These are phyloP conservation scores for Phragmatobia fuliginosa DNA, from an alignment of 2,888 invertebrate species.

Conservation along the genomic window DNA sequence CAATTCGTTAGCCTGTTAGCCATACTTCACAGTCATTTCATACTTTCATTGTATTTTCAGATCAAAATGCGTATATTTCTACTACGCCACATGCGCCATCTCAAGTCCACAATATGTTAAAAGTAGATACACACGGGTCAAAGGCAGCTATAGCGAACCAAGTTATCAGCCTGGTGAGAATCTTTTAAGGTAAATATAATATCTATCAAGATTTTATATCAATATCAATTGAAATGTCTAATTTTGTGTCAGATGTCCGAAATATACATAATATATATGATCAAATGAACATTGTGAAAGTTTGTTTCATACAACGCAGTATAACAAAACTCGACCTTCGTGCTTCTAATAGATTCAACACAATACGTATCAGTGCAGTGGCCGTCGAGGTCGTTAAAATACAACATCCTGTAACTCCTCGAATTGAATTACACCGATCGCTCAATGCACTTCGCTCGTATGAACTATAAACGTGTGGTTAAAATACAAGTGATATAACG, in stretches of 20 bases:
- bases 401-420: not conserved
- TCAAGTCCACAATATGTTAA: slow-evolving; percentile 59
- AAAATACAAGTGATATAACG: too few species aligned
- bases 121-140: slow-evolving; percentile 54
- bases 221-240: too few species aligned
- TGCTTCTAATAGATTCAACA: not conserved
- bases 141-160: slow-evolving; percentile 61
- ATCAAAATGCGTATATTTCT: slow-evolving; percentile 52
- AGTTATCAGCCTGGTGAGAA: slow-evolving; percentile 57
- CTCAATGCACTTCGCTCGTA: not conserved
- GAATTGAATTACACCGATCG: not conserved
- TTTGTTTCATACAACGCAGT: not conserved
- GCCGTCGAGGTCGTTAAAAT: not conserved
- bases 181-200: slow-evolving; percentile 56
- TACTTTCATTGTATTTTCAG: slow-evolving; percentile 30
- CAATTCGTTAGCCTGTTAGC: not conserved
- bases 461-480: not conserved
- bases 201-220: too few species aligned
- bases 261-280: too few species aligned
- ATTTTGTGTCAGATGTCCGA: too few species aligned
- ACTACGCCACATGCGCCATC: slow-evolving; percentile 49
- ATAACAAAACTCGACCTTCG: slow-evolving; percentile 1
- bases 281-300: not conserved
- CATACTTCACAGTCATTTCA: not conserved
- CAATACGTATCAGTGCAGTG: not conserved